Evolutionary conservation across 2,888 invertebrate species (phyloP).

Genomic region (Chrysodeixis includens): DNA sequence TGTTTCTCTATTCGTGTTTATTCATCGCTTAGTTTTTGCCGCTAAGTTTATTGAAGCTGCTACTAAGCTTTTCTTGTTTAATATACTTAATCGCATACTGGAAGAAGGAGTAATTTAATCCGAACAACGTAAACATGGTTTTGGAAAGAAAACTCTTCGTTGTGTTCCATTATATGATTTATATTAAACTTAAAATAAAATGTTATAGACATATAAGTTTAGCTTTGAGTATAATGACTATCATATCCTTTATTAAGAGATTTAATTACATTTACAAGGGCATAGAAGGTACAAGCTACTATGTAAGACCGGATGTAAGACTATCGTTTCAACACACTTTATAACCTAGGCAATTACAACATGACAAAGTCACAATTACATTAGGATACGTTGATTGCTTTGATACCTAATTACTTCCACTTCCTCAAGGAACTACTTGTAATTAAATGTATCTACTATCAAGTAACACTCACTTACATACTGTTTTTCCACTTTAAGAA

Average conservation of each 20-base stretch:
- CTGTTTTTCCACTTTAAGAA: no score
- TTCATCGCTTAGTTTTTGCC: conserved; percentile 49
- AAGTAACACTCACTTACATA: no score
- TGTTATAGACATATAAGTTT: not conserved
- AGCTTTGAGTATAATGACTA: not conserved
- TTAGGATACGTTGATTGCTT: not conserved
- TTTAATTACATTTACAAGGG: not conserved
- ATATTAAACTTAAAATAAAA: not conserved
- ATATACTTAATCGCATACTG: conserved; percentile 37
- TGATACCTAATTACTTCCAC: no score
- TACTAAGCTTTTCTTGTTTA: conserved; percentile 34
- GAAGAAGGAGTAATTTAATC: conserved; percentile 12
- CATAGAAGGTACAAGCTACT: not conserved
- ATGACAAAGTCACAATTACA: not conserved
- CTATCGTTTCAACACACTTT: not conserved
- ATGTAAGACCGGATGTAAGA: conserved; percentile 1
- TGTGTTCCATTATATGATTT: not conserved
- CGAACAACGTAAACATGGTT: not conserved
- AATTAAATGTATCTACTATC: no score
- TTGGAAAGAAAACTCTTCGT: not conserved
- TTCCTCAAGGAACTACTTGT: no score
- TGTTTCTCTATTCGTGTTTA: conserved; percentile 55
- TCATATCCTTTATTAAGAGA: no score
- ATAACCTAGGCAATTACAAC: not conserved
- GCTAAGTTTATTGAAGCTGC: conserved; percentile 40